phyloP scores from a whole-genome alignment of 1,140 invertebrate genomes.

The Planococcus citri region DNA sequence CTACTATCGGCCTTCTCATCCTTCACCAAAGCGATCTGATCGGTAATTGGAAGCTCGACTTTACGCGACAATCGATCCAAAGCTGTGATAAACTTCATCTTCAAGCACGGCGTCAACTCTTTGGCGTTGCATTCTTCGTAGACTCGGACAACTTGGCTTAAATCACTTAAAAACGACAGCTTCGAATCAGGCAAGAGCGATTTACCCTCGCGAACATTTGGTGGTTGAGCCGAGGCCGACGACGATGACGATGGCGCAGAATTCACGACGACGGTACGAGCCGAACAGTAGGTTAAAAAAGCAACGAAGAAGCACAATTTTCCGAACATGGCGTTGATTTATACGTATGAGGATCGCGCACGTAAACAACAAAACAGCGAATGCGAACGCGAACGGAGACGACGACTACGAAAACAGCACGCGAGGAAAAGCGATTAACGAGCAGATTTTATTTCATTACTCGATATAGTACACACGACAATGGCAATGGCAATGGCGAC shows the following conservation, averaged over 20 bases:
- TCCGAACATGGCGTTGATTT: conserved; percentile 7
- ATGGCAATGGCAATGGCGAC: too few species aligned
- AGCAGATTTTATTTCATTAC: not conserved
- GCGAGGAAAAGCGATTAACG: not conserved
- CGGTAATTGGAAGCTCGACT: conserved; percentile 47
- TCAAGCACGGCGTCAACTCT: conserved; percentile 57
- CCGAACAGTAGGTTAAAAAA: not conserved
- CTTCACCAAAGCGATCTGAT: conserved; percentile 55
- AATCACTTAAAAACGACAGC: conserved; percentile 35
- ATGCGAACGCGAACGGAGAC: not conserved
- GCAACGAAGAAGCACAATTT: not conserved
- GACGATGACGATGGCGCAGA: conserved; percentile 26
- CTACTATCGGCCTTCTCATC: conserved; percentile 35
- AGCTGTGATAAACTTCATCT: conserved; percentile 56
- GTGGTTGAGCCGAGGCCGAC: conserved; percentile 33
- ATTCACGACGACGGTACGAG: conserved; percentile 24
- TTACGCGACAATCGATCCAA: conserved; percentile 54
- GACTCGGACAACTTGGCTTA: conserved; percentile 43
- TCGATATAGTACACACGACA: too few species aligned
- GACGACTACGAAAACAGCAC: not conserved
- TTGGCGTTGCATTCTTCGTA: conserved; percentile 61
- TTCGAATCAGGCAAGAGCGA: conserved; percentile 20
- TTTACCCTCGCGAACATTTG: conserved; percentile 34
- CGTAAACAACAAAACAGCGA: not conserved
- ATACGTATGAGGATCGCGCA: not conserved